A percentile compares a stretch with the other conserved stretches of the same genome.
Conservation (phyloP, 2,113 vertebrate species). For the Spermophilus dauricus region DNA sequence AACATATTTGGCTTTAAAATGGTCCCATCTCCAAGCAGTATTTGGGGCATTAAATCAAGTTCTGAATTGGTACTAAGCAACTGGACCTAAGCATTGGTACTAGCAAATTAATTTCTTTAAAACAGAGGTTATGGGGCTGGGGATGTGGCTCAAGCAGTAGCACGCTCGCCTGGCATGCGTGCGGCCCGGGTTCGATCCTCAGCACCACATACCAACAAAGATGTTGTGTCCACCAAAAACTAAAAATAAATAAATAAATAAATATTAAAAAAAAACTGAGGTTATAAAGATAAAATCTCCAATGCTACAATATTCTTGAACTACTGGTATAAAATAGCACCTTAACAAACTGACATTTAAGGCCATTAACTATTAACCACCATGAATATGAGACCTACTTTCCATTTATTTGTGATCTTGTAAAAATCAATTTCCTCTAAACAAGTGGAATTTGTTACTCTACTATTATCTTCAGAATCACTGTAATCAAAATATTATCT, state of each 20-base stretch:
- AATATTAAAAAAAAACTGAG: too few species aligned
- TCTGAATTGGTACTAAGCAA: slow-evolving; percentile 3
- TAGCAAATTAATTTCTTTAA: slow-evolving; percentile 59
- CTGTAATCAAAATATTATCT: slow-evolving; percentile 4
- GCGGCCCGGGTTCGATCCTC: too few species aligned
- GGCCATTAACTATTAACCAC: slow-evolving; percentile 25
- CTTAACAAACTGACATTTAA: slow-evolving; percentile 43
- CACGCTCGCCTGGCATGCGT: too few species aligned
- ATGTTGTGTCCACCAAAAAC: too few species aligned
- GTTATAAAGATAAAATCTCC: slow-evolving; percentile 2
- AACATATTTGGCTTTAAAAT: background rate
- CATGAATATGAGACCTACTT: slow-evolving; percentile 28
- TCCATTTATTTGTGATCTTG: slow-evolving; percentile 62
- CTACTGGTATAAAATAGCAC: slow-evolving; percentile 22
- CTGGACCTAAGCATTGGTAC: background rate
- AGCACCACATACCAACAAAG: too few species aligned
- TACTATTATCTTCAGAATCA: slow-evolving; percentile 26
- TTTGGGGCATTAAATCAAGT: background rate
- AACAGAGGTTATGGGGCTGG: too few species aligned
- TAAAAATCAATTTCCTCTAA: slow-evolving; percentile 55
- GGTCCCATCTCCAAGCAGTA: background rate
- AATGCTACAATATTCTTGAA: slow-evolving; percentile 29
- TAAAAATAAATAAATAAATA: too few species aligned
- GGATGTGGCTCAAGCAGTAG: too few species aligned
- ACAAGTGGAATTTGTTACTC: slow-evolving; percentile 24